Evolutionary conservation across 2,797 vertebrate genomes (phyloP).

Genomic region (Pseudomugil gertrudae): DNA sequence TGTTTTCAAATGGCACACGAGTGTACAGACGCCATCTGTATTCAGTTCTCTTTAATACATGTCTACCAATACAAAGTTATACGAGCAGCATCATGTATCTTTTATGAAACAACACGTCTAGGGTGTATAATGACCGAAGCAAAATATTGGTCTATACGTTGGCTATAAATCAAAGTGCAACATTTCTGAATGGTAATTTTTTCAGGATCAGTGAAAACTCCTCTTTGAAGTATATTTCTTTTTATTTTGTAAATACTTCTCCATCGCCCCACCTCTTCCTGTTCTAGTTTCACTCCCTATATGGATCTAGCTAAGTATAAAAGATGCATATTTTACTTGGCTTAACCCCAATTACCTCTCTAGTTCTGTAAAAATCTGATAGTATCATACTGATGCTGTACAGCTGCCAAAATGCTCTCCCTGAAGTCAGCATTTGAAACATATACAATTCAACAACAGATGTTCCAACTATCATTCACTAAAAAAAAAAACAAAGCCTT

Average conservation of each 20-base stretch:
- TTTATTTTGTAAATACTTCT: neutral
- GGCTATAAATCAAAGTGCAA: neutral
- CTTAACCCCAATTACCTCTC: conserved; percentile 6
- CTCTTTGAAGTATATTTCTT: neutral
- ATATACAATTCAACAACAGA: conserved; percentile 27
- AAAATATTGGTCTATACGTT: conserved; percentile 15
- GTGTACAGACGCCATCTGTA: neutral
- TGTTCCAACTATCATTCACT: conserved; percentile 53
- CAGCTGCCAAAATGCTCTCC: conserved; percentile 33
- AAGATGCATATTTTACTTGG: conserved; percentile 34
- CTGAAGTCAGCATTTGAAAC: conserved; percentile 38
- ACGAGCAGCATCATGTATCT: neutral
- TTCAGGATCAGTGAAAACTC: neutral
- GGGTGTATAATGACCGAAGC: conserved; percentile 5
- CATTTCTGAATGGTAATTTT: neutral
- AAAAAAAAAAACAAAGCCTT: conserved; percentile 52
- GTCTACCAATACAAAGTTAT: neutral
- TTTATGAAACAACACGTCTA: neutral
- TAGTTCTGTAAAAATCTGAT: conserved; percentile 21
- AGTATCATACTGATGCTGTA: conserved; percentile 23
- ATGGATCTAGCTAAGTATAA: conserved; percentile 20
- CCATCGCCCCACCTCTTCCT: conserved; percentile 1
- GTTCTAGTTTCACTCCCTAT: conserved; percentile 15
- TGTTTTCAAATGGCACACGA: no score
- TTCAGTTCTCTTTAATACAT: neutral